Base-by-base conservation (phyloP, 1,140 invertebrate species). In the Teleogryllus occipitalis region DNA sequence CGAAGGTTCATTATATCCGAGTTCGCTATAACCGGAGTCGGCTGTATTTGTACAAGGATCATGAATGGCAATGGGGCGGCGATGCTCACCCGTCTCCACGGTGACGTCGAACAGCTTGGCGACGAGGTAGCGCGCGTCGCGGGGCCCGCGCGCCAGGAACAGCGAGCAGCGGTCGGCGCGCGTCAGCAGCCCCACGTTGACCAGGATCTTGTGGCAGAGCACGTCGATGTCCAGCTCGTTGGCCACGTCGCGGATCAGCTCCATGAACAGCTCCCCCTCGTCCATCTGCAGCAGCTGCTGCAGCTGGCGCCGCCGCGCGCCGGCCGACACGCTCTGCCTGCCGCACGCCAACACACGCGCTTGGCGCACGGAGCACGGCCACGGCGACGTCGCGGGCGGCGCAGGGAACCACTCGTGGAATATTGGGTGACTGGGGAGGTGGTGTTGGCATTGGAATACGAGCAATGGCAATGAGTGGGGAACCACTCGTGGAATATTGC, bases 141-240 rank as follows among this genome's bases (percentile, higher is more conserved):
- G 86, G 0, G 92, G 89, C 12, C 95, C 95, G 84, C 95, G 93
- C 0, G 95, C 94, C 77, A 98, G 87, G 86, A 97, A 97, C 79
- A 97, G 87, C 79, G 93, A 95, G 12, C 95, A 95, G 22, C 96
- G 87, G 86, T 97, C 96, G 1, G 95, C 95, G 81, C 93, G 89
- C 7, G 95, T 97, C 74, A 98, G 88, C 78, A 96, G 87, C 74
- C 94, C 92, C 4, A 97, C 95, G 86, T 97, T 98, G 21, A 95
- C 94, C 46, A 97, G 89, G 82, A 97, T 97, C 88, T 98, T 98
- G 87, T 97, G 95, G 85, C 96, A 98, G 8, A 98, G 89, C 14
- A 95, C 92, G 86, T 97, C 94, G 83, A 98, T 96, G 85, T 98
- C 95, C 84, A 97, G 85, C 86, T 98, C 96, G 85, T 96, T 97